These are phyloP conservation scores for Acheta domesticus DNA, from an alignment of 2,888 invertebrate species.

Conservation along the genomic window DNA sequence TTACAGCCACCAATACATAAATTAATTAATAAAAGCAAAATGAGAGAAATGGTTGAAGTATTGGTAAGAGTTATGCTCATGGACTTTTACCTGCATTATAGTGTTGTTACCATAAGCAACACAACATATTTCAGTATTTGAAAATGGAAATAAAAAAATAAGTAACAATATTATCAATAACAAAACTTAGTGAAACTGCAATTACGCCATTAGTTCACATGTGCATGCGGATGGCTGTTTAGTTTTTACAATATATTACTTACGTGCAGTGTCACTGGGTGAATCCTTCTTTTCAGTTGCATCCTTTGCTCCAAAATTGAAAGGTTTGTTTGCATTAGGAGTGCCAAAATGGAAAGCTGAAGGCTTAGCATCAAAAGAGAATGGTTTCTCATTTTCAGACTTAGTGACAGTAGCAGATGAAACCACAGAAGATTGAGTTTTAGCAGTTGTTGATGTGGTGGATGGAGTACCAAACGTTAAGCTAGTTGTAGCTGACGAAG, in stretches of 20 bases:
- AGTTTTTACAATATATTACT: not conserved
- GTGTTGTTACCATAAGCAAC: too few relatives aligned
- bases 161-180: too few relatives aligned
- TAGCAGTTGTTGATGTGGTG: constrained; percentile 35
- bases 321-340: constrained; percentile 39
- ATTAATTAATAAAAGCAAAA: too few relatives aligned
- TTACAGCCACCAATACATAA: too few relatives aligned
- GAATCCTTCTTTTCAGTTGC: constrained; percentile 11
- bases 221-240: too few relatives aligned
- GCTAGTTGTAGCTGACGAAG: constrained; percentile 29
- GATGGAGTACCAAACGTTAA: constrained; percentile 25
- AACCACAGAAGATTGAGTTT: constrained; percentile 38
- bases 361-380: constrained; percentile 33
- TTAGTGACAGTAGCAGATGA: constrained; percentile 31
- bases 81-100: too few relatives aligned
- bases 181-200: too few relatives aligned
- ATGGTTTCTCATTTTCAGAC: constrained; percentile 24
- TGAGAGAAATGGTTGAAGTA: too few relatives aligned
- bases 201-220: too few relatives aligned
- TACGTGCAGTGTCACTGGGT: constrained; percentile 20
- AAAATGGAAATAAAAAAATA: too few relatives aligned
- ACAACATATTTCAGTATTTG: too few relatives aligned
- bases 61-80: too few relatives aligned
- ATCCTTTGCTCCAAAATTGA: constrained; percentile 40
- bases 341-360: constrained; percentile 34